These are phyloP conservation scores for Teleopsis dalmanni DNA, from an alignment of 1,140 invertebrate genomes.

Conservation along the genomic window DNA sequence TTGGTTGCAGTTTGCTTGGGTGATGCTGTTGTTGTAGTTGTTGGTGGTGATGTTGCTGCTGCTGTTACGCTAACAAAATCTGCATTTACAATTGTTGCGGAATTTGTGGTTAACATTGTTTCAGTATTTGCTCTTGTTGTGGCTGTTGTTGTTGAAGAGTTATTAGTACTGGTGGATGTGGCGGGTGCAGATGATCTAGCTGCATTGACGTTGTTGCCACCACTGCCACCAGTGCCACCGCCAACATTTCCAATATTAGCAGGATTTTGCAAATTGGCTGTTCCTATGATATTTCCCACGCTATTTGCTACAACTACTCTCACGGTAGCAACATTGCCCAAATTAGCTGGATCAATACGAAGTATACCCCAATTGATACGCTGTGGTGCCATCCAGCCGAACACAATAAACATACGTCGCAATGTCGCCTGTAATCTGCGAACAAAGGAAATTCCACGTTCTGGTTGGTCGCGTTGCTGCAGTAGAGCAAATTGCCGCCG, in stretches of 20 bases:
- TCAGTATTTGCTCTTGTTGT: neutral
- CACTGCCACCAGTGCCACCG: neutral
- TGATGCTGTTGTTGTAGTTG: too few species aligned
- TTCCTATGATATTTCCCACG: neutral
- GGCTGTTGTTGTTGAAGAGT: neutral
- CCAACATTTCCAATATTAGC: neutral
- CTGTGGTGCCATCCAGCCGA: slow-evolving; percentile 15
- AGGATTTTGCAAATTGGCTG: neutral
- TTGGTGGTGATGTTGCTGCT: too few species aligned
- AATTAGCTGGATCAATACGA: slow-evolving; percentile 18
- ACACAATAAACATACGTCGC: slow-evolving; percentile 7
- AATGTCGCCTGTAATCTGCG: too few species aligned
- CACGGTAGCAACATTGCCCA: slow-evolving; percentile 1
- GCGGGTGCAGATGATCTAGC: neutral
- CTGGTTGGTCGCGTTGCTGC: slow-evolving; percentile 2
- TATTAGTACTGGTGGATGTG: neutral
- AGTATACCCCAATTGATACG: slow-evolving; percentile 20
- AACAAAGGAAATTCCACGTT: slow-evolving; percentile 2
- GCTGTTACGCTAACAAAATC: too few species aligned
- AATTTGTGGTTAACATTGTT: too few species aligned
- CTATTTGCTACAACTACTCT: neutral
- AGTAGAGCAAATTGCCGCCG: slow-evolving; percentile 8
- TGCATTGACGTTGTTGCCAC: neutral
- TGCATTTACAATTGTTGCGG: too few species aligned
- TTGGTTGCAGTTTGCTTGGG: too few species aligned